Conservation (phyloP, 1,140 invertebrate genomes). For the Rhagoletis pomonella region DNA sequence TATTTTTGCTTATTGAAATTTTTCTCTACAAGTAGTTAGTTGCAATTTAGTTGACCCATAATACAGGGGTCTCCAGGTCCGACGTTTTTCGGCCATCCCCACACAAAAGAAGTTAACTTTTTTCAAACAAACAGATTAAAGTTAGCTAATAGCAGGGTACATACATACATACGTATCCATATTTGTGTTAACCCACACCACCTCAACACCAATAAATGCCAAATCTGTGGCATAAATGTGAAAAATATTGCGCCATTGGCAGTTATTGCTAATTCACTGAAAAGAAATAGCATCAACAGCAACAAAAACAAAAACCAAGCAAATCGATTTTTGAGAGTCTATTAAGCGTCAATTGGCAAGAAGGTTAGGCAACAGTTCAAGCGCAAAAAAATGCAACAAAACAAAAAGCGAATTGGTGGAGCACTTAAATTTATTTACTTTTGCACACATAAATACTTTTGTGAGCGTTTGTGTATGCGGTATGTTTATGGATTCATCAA, state of each 20-base stretch:
- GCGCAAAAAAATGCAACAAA: not conserved
- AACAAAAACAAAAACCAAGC: not conserved
- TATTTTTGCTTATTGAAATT: no score
- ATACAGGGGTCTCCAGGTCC: no score
- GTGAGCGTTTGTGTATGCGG: not conserved
- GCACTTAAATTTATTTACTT: conserved; percentile 12
- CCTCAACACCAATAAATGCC: conserved; percentile 22
- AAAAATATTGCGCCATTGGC: conserved; percentile 23
- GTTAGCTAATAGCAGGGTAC: no score
- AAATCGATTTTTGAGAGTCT: not conserved
- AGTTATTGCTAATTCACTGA: not conserved
- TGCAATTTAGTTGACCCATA: no score
- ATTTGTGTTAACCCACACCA: not conserved
- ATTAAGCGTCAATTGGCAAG: not conserved
- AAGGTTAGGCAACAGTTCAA: not conserved
- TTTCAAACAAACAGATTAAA: no score
- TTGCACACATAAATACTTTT: not conserved
- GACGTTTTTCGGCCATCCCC: no score
- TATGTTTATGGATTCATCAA: not conserved
- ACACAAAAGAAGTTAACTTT: no score
- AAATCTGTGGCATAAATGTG: conserved; percentile 44
- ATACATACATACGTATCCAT: not conserved
- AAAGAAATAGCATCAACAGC: not conserved
- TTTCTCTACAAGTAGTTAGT: no score
- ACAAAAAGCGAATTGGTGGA: not conserved